phyloP scores from a whole-genome alignment of 2,797 vertebrate species.

The Salarias fasciatus region DNA sequence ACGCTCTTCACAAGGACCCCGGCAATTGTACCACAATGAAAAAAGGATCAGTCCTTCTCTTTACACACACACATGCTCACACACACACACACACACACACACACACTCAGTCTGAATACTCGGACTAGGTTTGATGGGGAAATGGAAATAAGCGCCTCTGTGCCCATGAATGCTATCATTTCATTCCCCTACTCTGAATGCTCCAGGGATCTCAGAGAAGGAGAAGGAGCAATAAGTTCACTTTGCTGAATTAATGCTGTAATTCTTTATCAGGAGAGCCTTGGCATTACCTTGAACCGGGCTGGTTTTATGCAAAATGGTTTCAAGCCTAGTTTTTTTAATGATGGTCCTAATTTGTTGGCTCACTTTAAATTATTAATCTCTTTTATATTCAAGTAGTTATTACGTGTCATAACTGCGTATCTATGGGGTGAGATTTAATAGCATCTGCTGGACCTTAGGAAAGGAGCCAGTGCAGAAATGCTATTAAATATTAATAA shows the following conservation, averaged over 20 bases:
- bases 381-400: slow-evolving; percentile 99
- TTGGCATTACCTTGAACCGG: slow-evolving; percentile 95
- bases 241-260: slow-evolving; percentile 99
- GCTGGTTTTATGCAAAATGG: slow-evolving; percentile 97
- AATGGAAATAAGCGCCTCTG: slow-evolving; percentile 93
- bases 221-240: slow-evolving; percentile 99
- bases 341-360: slow-evolving; percentile 99
- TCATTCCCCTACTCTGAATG: slow-evolving; percentile 93
- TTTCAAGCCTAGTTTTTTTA: slow-evolving; percentile 95
- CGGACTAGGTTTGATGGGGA: slow-evolving; percentile 65
- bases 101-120: slow-evolving; percentile 30
- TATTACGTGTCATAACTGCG: slow-evolving; percentile 99
- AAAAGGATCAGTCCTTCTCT: slow-evolving; percentile 43
- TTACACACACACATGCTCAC: slow-evolving; percentile 25
- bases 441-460: slow-evolving; percentile 98
- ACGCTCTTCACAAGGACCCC: slow-evolving; percentile 46
- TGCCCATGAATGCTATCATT: slow-evolving; percentile 93
- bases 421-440: slow-evolving; percentile 99
- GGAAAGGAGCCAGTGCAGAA: slow-evolving; percentile 90
- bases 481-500: slow-evolving; percentile 99
- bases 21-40: slow-evolving; percentile 47
- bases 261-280: slow-evolving; percentile 95
- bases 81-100: slow-evolving; percentile 28
- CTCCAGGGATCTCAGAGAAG: slow-evolving; percentile 95
- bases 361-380: slow-evolving; percentile 99